Conservation (phyloP, 64 coral and sea anemone genomes). For the Dendronephthya gigantea region DNA sequence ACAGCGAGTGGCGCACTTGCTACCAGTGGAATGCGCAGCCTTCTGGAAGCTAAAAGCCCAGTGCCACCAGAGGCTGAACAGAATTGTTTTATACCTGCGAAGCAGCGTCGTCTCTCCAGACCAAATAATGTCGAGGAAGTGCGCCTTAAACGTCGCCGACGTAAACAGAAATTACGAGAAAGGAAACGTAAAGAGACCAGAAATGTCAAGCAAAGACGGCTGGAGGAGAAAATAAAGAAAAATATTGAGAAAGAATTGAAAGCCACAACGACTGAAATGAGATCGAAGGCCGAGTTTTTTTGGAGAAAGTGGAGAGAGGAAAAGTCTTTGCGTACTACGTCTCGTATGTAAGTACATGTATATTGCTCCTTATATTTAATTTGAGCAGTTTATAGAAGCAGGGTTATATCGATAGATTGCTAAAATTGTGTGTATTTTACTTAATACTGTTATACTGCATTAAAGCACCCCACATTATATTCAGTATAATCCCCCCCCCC, state of each 20-base stretch:
- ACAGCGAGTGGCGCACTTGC: conserved; percentile 1
- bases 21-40: neutral
- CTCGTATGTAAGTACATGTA: neutral
- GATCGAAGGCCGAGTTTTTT: neutral
- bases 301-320: conserved; percentile 15
- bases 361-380: neutral
- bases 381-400: neutral
- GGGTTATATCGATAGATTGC: neutral
- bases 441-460: too few relatives aligned
- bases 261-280: neutral
- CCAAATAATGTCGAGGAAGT: neutral
- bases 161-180: neutral
- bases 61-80: neutral
- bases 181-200: neutral
- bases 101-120: neutral
- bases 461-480: too few relatives aligned
- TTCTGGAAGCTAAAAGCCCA: neutral
- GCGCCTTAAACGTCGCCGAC: neutral
- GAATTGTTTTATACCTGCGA: neutral
- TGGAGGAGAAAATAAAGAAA: neutral
- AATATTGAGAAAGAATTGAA: neutral
- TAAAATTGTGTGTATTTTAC: too few relatives aligned
- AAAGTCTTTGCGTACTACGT: neutral
- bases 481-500: too few relatives aligned
- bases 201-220: neutral